These are phyloP conservation scores for Xylota sylvarum DNA, from an alignment of 2,888 invertebrate genomes.

Conservation along the genomic window DNA sequence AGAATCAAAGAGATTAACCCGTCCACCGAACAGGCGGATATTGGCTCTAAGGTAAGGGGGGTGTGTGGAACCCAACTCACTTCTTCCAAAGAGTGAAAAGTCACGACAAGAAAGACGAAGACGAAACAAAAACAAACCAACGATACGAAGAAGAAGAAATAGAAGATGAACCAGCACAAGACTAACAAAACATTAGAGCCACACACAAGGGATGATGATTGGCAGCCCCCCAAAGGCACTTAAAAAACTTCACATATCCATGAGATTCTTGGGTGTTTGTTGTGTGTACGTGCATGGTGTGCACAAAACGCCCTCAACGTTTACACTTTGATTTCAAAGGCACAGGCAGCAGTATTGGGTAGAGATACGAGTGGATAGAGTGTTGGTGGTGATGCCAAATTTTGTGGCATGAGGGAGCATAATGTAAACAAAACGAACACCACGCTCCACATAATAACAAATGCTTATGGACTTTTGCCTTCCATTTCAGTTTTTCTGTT, in stretches of 20 bases:
- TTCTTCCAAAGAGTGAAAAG: conserved; percentile 37
- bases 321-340: conserved; percentile 61
- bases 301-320: conserved; percentile 65
- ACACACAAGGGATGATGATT: conserved; percentile 63
- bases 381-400: conserved; percentile 36
- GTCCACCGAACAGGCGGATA: conserved; percentile 25
- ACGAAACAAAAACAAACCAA: conserved; percentile 59
- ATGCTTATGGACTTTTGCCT: conserved; percentile 66
- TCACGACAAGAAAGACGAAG: conserved; percentile 45
- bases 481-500: conserved; percentile 5
- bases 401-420: conserved; percentile 52
- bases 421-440: conserved; percentile 73
- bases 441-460: conserved; percentile 67
- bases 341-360: not conserved
- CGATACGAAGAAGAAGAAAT: conserved; percentile 10
- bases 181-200: conserved; percentile 47
- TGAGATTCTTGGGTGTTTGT: conserved; percentile 65
- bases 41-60: not conserved
- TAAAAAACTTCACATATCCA: conserved; percentile 59
- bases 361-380: not conserved
- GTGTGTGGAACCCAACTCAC: not conserved
- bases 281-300: conserved; percentile 62
- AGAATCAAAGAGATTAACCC: conserved; percentile 61
- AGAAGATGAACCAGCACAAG: conserved; percentile 27
- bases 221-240: conserved; percentile 62